A percentile compares a stretch with the other conserved stretches of the same genome.
phyloP scores from a whole-genome alignment of 2,797 vertebrate species.

The Coranthus polyacanthus region DNA sequence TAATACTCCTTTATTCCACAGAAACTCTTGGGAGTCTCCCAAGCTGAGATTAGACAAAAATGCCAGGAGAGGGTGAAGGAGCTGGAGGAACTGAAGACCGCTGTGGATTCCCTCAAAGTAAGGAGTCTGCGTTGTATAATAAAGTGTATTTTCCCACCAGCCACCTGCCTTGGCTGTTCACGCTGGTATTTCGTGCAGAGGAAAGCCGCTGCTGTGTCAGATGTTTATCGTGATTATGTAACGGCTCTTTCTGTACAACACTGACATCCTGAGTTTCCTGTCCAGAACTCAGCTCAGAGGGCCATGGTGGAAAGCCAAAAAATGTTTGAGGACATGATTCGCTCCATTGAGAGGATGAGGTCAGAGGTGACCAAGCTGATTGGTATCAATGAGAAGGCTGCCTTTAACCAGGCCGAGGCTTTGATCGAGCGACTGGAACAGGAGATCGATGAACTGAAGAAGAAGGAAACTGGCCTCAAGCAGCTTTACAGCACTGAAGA shows the following conservation, averaged over 20 bases:
- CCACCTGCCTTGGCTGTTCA: too few relatives aligned
- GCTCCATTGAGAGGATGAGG: conserved; percentile 88
- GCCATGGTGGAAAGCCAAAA: conserved; percentile 89
- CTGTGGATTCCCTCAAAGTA: conserved; percentile 87
- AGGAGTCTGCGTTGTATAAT: not conserved
- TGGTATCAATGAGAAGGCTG: conserved; percentile 87
- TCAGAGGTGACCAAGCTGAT: conserved; percentile 88
- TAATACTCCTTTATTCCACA: conserved; percentile 61
- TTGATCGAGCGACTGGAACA: conserved; percentile 88
- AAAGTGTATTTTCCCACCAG: not conserved
- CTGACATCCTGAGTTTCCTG: conserved; percentile 27
- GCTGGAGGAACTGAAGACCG: conserved; percentile 86
- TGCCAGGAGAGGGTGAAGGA: conserved; percentile 88
- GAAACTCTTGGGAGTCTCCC: conserved; percentile 88
- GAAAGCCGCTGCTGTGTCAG: not conserved
- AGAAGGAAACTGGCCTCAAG: conserved; percentile 81
- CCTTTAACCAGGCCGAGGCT: conserved; percentile 85
- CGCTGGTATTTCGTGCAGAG: not conserved
- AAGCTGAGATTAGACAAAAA: conserved; percentile 88
- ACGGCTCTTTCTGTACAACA: not conserved
- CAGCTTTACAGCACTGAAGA: conserved; percentile 85
- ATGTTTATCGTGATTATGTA: not conserved
- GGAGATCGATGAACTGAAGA: conserved; percentile 89
- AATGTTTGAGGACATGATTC: conserved; percentile 89
- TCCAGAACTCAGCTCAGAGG: conserved; percentile 86